Conservation (phyloP, 2,113 vertebrate genomes). For the Mungos mungo region DNA sequence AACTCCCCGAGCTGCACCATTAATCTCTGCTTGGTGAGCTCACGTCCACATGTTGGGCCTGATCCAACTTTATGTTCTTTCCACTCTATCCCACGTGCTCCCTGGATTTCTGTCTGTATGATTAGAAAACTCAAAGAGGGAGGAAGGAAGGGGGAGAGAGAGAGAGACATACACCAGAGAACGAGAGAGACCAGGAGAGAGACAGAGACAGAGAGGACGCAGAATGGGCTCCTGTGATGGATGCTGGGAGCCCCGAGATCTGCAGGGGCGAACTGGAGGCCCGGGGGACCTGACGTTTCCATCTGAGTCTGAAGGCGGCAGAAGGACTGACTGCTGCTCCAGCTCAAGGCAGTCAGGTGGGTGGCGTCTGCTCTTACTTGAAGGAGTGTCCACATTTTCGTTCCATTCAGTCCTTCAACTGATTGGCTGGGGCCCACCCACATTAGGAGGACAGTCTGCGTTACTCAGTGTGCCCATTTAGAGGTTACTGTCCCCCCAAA, state of each 20-base stretch:
- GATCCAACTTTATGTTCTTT: no score
- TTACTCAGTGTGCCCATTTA: not conserved
- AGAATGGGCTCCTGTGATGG: not conserved
- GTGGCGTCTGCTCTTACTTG: no score
- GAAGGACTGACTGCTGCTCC: not conserved
- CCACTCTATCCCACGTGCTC: not conserved
- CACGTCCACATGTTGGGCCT: not conserved
- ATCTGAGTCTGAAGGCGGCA: not conserved
- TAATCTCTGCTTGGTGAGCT: not conserved
- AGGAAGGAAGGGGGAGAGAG: not conserved
- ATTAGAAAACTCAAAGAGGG: not conserved
- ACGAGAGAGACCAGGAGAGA: not conserved
- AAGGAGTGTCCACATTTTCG: not conserved
- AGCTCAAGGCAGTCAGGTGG: not conserved
- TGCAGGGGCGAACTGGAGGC: no score
- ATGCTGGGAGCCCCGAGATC: not conserved
- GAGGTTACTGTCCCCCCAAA: rapidly evolving
- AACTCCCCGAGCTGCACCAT: rapidly evolving
- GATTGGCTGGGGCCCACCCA: not conserved
- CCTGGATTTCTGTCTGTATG: not conserved
- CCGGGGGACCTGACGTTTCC: rapidly evolving
- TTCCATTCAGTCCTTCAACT: not conserved
- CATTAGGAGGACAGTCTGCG: not conserved
- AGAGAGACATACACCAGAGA: not conserved
- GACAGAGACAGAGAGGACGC: not conserved